Conservation (phyloP, 2,797 vertebrate species). For the Lepus oiostolus region DNA sequence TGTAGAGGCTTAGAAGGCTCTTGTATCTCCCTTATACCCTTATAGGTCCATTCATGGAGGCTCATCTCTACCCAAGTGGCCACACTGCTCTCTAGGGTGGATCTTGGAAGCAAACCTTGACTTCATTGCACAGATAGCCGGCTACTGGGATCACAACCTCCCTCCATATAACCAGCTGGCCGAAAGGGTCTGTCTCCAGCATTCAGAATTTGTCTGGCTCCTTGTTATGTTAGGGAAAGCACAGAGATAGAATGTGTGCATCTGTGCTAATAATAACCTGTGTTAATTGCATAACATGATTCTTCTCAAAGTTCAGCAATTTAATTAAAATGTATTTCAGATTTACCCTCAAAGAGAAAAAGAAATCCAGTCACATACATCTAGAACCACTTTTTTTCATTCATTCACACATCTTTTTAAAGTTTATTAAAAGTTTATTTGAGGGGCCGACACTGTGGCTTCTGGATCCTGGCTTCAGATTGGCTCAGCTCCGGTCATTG, state of each 20-base stretch:
- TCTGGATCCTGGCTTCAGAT: too few species aligned
- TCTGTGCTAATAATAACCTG: neutral
- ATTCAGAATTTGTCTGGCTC: neutral
- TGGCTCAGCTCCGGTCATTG: too few species aligned
- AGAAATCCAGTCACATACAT: neutral
- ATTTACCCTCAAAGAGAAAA: neutral
- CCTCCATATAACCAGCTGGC: neutral
- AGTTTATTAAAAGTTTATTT: too few species aligned
- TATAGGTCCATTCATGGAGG: neutral
- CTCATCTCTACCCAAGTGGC: neutral
- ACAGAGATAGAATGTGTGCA: neutral
- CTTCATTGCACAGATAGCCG: neutral
- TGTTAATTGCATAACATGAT: neutral
- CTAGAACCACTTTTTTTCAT: neutral
- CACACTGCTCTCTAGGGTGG: neutral
- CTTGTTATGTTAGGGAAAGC: neutral
- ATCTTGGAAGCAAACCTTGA: neutral
- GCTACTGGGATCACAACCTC: neutral
- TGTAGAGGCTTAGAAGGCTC: neutral
- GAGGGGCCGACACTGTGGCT: too few species aligned
- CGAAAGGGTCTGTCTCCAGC: too few species aligned
- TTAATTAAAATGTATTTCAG: constrained; percentile 45
- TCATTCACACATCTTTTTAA: neutral
- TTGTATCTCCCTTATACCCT: neutral
- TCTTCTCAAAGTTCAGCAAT: constrained; percentile 50